A percentile compares a stretch with the other conserved stretches of the same genome.
phyloP scores from a whole-genome alignment of 2,797 vertebrate species.

The Epinephelus coioides region DNA sequence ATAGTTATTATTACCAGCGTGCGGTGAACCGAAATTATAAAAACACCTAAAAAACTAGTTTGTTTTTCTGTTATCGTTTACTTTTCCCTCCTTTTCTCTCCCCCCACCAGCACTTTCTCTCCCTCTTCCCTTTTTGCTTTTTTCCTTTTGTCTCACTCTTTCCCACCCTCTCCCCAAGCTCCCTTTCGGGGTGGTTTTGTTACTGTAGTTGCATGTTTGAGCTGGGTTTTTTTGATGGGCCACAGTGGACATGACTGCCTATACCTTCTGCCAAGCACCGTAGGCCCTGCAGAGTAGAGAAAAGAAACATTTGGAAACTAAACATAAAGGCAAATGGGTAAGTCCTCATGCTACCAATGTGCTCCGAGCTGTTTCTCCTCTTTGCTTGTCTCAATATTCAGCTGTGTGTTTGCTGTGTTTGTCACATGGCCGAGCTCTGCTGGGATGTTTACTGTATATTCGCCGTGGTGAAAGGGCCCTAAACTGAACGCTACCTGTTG shows the following conservation, averaged over 20 bases:
- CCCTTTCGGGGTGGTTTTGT: conserved; percentile 58
- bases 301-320: conserved; percentile 70
- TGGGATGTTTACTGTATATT: conserved; percentile 41
- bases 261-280: conserved; percentile 66
- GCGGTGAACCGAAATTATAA: conserved; percentile 65
- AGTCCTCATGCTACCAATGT: conserved; percentile 60
- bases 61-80: conserved; percentile 62
- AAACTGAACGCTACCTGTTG: conserved; percentile 57
- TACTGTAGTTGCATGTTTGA: conserved; percentile 68
- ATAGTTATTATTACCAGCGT: conserved; percentile 47
- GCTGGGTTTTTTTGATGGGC: conserved; percentile 56
- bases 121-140: conserved; percentile 52
- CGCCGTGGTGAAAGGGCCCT: conserved; percentile 43
- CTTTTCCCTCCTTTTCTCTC: conserved; percentile 34
- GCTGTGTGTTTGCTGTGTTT: conserved; percentile 22
- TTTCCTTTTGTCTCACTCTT: conserved; percentile 66
- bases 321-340: conserved; percentile 73
- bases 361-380: conserved; percentile 19
- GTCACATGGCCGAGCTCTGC: neutral
- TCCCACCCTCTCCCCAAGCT: conserved; percentile 58
- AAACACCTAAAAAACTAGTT: conserved; percentile 59
- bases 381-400: conserved; percentile 33
- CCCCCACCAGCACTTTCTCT: conserved; percentile 43
- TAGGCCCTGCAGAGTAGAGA: conserved; percentile 66
- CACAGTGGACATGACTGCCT: conserved; percentile 69